Evolutionary conservation across 2,797 vertebrate species (phyloP).

Genomic region (Oceanodroma leucorhoa): DNA sequence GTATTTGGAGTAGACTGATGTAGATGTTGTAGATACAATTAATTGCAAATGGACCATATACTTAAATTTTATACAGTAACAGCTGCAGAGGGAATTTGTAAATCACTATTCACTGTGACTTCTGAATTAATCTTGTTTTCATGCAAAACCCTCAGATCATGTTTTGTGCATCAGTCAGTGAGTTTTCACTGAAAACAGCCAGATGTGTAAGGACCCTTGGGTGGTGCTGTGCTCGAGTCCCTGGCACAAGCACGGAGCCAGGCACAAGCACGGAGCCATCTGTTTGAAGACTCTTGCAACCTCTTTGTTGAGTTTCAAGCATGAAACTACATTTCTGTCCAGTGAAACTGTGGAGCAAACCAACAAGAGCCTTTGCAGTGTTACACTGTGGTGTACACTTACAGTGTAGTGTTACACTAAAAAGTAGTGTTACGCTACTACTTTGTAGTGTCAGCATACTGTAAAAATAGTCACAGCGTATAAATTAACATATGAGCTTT

Average conservation of each 20-base stretch:
- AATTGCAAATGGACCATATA: background rate
- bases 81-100: background rate
- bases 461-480: background rate
- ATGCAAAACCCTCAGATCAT: background rate
- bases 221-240: background rate
- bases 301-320: background rate
- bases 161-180: background rate
- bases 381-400: background rate
- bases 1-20: background rate
- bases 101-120: background rate
- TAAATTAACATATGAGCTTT: background rate
- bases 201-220: background rate
- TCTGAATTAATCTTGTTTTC: conserved; percentile 11
- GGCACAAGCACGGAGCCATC: background rate
- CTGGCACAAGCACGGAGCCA: background rate
- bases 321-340: background rate
- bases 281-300: background rate
- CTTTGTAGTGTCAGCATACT: background rate
- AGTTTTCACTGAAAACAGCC: background rate
- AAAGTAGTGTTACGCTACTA: background rate
- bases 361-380: background rate
- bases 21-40: background rate
- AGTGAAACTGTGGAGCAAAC: background rate
- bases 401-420: background rate
- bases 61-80: background rate